Percentiles rank a stretch among this genome's conserved stretches.
Conservation (phyloP, 2,888 invertebrate genomes). For the Drosophila anceps region DNA sequence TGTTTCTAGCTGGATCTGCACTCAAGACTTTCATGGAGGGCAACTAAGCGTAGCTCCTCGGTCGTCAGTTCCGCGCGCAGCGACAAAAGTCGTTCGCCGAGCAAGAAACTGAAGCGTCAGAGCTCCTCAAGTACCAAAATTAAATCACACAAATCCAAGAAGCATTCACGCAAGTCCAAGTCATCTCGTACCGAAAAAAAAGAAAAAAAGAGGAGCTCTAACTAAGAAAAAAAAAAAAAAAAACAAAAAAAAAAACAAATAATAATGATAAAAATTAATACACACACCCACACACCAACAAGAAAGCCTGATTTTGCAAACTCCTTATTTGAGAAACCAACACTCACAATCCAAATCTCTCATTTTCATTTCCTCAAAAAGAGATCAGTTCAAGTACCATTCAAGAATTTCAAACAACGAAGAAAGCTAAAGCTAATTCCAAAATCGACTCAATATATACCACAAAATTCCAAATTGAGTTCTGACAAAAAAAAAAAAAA, state of each 20-base stretch:
- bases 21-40: slow-evolving; percentile 74
- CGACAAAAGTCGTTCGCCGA: slow-evolving; percentile 55
- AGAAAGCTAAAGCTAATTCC: neutral
- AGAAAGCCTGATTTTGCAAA: slow-evolving; percentile 33
- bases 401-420: slow-evolving; percentile 5
- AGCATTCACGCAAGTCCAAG: slow-evolving; percentile 70
- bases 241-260: slow-evolving; percentile 49
- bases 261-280: slow-evolving; percentile 3
- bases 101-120: slow-evolving; percentile 65
- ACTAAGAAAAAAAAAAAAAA: slow-evolving; percentile 34
- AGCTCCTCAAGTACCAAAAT: slow-evolving; percentile 51
- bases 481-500: slow-evolving; percentile 8
- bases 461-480: slow-evolving; percentile 46
- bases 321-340: slow-evolving; percentile 5
- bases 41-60: slow-evolving; percentile 73
- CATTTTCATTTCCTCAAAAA: slow-evolving; percentile 3
- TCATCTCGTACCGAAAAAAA: slow-evolving; percentile 54
- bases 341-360: neutral
- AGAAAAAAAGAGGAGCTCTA: slow-evolving; percentile 47
- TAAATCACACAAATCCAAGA: slow-evolving; percentile 70
- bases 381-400: slow-evolving; percentile 36
- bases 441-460: neutral
- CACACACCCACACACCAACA: neutral
- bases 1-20: slow-evolving; percentile 78
- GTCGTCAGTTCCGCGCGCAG: slow-evolving; percentile 51